A percentile compares a stretch with the other conserved stretches of the same genome.
phyloP scores from a whole-genome alignment of 1,140 invertebrate genomes.

The Panagrolaimus sp. region DNA sequence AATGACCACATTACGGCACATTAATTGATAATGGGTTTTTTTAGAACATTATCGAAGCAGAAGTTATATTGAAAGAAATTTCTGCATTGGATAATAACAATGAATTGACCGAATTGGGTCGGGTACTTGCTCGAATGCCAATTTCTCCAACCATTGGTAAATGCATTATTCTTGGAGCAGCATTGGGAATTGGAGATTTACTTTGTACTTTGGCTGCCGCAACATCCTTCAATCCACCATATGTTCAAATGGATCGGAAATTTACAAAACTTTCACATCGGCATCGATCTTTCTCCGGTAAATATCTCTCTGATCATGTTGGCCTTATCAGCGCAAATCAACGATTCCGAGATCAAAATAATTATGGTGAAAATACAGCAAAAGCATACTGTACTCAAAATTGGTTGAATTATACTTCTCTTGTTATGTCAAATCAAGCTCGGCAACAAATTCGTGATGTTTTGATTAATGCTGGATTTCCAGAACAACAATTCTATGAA shows the following conservation, averaged over 20 bases:
- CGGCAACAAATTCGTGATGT: background rate
- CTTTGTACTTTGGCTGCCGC: slow-evolving; percentile 83
- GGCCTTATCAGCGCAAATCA: slow-evolving; percentile 87
- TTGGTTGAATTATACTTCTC: slow-evolving; percentile 77
- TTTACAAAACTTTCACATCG: slow-evolving; percentile 68
- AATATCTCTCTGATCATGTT: slow-evolving; percentile 83
- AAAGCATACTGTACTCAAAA: slow-evolving; percentile 81
- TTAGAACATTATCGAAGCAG: background rate
- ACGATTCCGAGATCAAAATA: slow-evolving; percentile 74
- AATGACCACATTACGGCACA: background rate
- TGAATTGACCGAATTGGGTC: slow-evolving; percentile 63
- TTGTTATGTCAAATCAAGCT: slow-evolving; percentile 74
- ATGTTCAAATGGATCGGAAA: slow-evolving; percentile 60
- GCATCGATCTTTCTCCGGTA: slow-evolving; percentile 77
- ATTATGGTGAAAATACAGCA: slow-evolving; percentile 74
- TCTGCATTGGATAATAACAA: slow-evolving; percentile 62
- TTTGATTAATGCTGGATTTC: background rate
- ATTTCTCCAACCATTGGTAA: slow-evolving; percentile 64
- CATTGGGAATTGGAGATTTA: slow-evolving; percentile 58
- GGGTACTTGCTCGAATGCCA: slow-evolving; percentile 62
- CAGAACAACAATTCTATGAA: background rate
- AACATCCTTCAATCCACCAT: slow-evolving; percentile 80
- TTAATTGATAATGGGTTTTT: background rate
- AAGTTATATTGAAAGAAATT: slow-evolving; percentile 60
- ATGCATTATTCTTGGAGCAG: slow-evolving; percentile 63